Evolutionary conservation across 1,140 invertebrate species (phyloP), one percentile per base, ranked within the genome.

Genomic region (Temnothorax longispinosus): DNA sequence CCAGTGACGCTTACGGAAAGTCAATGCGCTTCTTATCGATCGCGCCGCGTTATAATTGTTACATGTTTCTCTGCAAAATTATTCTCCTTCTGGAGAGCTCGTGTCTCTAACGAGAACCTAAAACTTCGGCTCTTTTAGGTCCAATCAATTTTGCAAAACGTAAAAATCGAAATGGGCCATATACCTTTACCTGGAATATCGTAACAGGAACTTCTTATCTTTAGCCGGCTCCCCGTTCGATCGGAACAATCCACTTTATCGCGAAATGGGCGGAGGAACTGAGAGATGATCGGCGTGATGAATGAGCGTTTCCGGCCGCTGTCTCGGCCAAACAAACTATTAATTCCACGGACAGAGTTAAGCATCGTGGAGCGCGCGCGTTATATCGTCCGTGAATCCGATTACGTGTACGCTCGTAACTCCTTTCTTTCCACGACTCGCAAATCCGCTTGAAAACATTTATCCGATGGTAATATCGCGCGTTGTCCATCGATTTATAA

Each of bases 271-370:
- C 35, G 21, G 21, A 47, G 35, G 18, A 52, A 60, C 27, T 21
- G 54, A 35, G 21, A 54, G 72, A 65, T 60, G 82, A 64, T 85
- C 82, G 58, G 41, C 80, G 65, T 89, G 86, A 88, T 89, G 86
- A 85, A 89, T 87, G 86, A 89, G 74, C 78, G 50, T 77, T 78
- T 88, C 87, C 75, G 84, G 80, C 62, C 32, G 65, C 88, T 77
- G 86, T 89, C 88, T 78, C 84, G 32, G 62, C 44, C 50, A 75
- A 69, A 84, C 84, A 67, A 88, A 87, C 75, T 85, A 91, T 91
- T 90, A 91, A 91, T 91, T 90, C 84, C 52, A 67, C 69, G 65
- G 78, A 88, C 78, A 27, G 74, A 27, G 60, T 58, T 67, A 65
- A 85, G 87, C 71, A 80, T 88, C 82, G 64, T 71, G 27, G 27